These are phyloP conservation scores for Mustela lutreola DNA, from an alignment of 2,113 vertebrate species.

Conservation along the genomic window DNA sequence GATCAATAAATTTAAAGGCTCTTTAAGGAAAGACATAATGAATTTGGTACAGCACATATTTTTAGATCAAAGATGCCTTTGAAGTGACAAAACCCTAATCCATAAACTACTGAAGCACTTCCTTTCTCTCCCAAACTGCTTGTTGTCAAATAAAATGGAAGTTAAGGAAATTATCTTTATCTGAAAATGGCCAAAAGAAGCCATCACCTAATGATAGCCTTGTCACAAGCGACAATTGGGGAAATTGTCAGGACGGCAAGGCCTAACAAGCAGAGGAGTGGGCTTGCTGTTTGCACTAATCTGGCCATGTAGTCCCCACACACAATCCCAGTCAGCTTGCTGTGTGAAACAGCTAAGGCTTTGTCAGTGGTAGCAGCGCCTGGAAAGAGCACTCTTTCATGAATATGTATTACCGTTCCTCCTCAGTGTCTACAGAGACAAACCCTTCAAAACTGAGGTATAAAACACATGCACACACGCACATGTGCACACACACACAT, in stretches of 20 bases:
- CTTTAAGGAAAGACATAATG: conserved; percentile 87
- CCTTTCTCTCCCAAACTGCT: conserved; percentile 88
- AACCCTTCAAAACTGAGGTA: conserved; percentile 81
- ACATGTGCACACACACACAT: conserved; percentile 52
- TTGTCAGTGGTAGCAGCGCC: conserved; percentile 86
- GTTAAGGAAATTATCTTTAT: conserved; percentile 92
- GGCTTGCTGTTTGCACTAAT: conserved; percentile 88
- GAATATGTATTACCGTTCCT: conserved; percentile 89
- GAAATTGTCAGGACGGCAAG: conserved; percentile 88
- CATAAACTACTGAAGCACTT: conserved; percentile 87
- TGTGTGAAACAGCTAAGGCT: conserved; percentile 89
- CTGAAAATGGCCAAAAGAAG: conserved; percentile 90
- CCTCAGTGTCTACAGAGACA: conserved; percentile 81
- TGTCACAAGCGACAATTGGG: conserved; percentile 90
- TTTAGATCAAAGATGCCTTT: conserved; percentile 92
- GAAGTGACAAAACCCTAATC: conserved; percentile 90
- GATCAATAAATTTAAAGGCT: conserved; percentile 89
- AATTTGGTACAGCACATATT: conserved; percentile 93
- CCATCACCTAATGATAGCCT: conserved; percentile 90
- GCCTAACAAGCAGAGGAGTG: conserved; percentile 85
- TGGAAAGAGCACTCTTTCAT: conserved; percentile 87
- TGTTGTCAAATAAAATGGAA: conserved; percentile 91
- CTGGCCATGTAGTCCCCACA: conserved; percentile 85
- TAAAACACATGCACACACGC: conserved; percentile 52
- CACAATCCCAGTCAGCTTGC: conserved; percentile 87